These are phyloP conservation scores for Nemoura dubitans DNA, from an alignment of 2,888 invertebrate genomes.

Conservation along the genomic window DNA sequence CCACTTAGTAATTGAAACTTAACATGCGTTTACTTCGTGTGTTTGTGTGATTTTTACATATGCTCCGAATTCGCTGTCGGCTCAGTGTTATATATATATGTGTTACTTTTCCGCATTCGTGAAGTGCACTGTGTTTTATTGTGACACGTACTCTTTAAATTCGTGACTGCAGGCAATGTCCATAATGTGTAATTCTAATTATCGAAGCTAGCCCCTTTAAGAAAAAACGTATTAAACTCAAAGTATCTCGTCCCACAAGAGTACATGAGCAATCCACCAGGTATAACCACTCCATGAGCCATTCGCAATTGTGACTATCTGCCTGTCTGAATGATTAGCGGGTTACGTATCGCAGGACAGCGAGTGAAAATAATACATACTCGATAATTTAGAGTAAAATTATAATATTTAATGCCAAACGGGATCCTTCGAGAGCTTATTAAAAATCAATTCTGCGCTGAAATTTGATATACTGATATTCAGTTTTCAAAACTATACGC, in stretches of 20 bases:
- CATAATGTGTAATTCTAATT: neutral
- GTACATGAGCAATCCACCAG: too few relatives aligned
- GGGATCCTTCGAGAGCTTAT: neutral
- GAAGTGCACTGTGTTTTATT: neutral
- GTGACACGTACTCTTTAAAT: neutral
- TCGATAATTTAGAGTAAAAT: neutral
- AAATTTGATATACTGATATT: constrained; percentile 3
- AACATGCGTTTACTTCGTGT: neutral
- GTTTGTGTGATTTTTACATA: neutral
- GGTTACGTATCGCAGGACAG: neutral
- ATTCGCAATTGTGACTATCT: neutral
- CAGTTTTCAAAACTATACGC: neutral
- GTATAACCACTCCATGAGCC: too few relatives aligned
- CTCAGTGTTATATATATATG: too few relatives aligned
- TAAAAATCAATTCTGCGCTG: neutral
- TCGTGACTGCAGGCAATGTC: neutral
- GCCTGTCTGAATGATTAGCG: neutral
- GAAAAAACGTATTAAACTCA: neutral
- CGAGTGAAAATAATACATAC: neutral
- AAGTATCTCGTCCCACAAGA: neutral
- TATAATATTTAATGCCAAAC: neutral
- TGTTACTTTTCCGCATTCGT: neutral
- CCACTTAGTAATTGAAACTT: neutral
- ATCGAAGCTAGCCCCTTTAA: neutral
- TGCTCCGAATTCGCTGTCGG: neutral